These are phyloP conservation scores for Hypena proboscidalis DNA, from an alignment of 2,888 invertebrate genomes.

Conservation along the genomic window DNA sequence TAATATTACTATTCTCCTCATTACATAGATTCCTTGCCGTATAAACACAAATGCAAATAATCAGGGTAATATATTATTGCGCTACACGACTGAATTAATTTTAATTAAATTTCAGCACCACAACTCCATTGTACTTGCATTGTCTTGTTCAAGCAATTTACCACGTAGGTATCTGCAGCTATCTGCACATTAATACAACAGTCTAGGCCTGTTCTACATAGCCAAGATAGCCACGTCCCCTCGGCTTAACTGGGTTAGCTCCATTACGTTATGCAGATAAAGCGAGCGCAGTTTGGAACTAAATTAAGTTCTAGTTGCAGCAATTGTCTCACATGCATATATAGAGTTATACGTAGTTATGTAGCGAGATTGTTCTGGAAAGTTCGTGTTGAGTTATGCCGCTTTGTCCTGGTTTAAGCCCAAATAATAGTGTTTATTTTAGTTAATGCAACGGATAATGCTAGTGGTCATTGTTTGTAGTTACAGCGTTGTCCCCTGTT, in stretches of 20 bases:
- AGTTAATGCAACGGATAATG: slow-evolving; percentile 24
- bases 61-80: no score
- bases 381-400: slow-evolving; percentile 32
- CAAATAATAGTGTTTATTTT: slow-evolving; percentile 34
- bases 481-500: slow-evolving; percentile 4
- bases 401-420: slow-evolving; percentile 40
- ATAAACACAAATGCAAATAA: no score
- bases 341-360: slow-evolving; percentile 9
- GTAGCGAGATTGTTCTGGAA: slow-evolving; percentile 33
- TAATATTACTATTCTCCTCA: no score
- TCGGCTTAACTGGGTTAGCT: slow-evolving; percentile 48
- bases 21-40: no score
- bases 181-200: slow-evolving; percentile 9
- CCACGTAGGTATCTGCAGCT: background rate
- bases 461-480: slow-evolving; percentile 15
- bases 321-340: slow-evolving; percentile 30
- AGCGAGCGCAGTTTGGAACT: slow-evolving; percentile 51
- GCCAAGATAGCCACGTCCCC: slow-evolving; percentile 33
- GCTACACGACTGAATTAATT: no score
- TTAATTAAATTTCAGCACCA: no score
- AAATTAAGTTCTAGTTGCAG: slow-evolving; percentile 57
- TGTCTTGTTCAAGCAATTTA: no score
- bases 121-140: no score
- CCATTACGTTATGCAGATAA: slow-evolving; percentile 54
- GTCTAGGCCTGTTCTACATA: slow-evolving; percentile 22